phyloP scores from a whole-genome alignment of 1,140 invertebrate genomes.

The Drosophila sulfurigaster region DNA sequence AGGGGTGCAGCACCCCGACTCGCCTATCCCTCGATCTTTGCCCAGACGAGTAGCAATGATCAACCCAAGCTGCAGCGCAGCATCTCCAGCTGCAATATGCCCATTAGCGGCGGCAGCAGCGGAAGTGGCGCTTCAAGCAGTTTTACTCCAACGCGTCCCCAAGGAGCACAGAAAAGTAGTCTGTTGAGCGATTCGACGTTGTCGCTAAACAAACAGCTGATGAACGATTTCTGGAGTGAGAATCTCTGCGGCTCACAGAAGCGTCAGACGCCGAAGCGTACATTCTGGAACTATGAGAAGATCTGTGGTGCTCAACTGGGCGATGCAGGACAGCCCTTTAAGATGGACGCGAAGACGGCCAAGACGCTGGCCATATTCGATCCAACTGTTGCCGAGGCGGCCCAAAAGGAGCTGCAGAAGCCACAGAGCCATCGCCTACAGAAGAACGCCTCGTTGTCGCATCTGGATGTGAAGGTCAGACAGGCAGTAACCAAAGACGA shows the following conservation, averaged over 20 bases:
- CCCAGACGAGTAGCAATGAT: slow-evolving; percentile 33
- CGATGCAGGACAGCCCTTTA: slow-evolving; percentile 72
- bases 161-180: slow-evolving; percentile 20
- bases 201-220: slow-evolving; percentile 80
- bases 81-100: slow-evolving; percentile 81
- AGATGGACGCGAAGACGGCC: slow-evolving; percentile 80
- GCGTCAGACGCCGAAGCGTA: slow-evolving; percentile 77
- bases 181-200: slow-evolving; percentile 72
- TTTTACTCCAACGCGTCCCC: slow-evolving; percentile 9
- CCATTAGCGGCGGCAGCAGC: slow-evolving; percentile 28
- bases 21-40: slow-evolving; percentile 81
- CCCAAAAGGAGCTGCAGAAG: slow-evolving; percentile 77
- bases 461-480: slow-evolving; percentile 77
- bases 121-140: background rate
- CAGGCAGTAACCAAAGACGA: slow-evolving; percentile 84
- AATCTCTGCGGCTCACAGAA: slow-evolving; percentile 77
- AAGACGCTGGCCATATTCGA: slow-evolving; percentile 82
- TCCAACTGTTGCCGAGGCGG: slow-evolving; percentile 74
- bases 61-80: slow-evolving; percentile 78
- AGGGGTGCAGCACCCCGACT: slow-evolving; percentile 44
- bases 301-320: slow-evolving; percentile 76
- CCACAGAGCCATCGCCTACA: slow-evolving; percentile 72
- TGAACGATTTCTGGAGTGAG: slow-evolving; percentile 84
- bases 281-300: slow-evolving; percentile 84
- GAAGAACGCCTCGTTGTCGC: slow-evolving; percentile 81